Conservation (phyloP, 2,113 vertebrate species). For the Diphyllodes magnificus region DNA sequence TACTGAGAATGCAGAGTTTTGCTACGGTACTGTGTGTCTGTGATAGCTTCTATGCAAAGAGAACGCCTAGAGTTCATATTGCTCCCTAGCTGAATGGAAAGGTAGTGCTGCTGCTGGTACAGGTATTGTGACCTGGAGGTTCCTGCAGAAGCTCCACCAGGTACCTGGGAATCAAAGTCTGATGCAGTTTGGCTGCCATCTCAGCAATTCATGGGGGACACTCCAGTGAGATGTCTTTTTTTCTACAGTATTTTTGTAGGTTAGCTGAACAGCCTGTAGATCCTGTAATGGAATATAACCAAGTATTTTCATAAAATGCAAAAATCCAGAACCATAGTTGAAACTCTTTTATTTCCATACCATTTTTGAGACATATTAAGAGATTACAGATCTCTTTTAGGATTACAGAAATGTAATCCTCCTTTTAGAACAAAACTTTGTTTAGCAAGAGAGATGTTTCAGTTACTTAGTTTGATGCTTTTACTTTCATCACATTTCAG, state of each 20-base stretch:
- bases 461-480: not conserved
- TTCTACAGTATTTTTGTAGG: constrained; percentile 69
- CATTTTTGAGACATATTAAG: not conserved
- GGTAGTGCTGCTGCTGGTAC: not conserved
- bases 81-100: not conserved
- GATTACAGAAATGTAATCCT: not conserved
- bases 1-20: not conserved
- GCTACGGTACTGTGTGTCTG: not conserved
- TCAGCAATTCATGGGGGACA: constrained; percentile 78
- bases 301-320: not conserved
- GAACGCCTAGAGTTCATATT: not conserved
- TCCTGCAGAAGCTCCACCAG: constrained; percentile 53
- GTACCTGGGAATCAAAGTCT: constrained; percentile 59
- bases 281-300: not conserved
- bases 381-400: not conserved
- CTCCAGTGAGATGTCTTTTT: constrained; percentile 74
- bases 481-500: not conserved
- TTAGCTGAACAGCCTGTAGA: not conserved
- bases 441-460: not conserved
- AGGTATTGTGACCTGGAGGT: not conserved
- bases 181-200: constrained; percentile 76
- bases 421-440: not conserved
- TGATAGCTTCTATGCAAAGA: not conserved
- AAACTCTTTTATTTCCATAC: constrained; percentile 3
- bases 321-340: not conserved